phyloP scores from a whole-genome alignment of 1,140 invertebrate species.

The Cyclargus thomasi region DNA sequence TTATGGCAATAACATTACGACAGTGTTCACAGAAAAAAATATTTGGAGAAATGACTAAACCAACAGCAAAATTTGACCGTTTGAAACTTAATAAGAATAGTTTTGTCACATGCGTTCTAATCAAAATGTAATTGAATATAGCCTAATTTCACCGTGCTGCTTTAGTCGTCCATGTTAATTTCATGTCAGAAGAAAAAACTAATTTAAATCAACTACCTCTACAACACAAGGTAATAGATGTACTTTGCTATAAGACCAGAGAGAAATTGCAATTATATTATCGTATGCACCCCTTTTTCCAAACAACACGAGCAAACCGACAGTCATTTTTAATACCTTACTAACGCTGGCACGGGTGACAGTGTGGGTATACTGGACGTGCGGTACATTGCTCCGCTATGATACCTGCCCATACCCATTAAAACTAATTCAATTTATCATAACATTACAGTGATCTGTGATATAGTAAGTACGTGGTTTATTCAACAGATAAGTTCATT shows the following conservation, averaged over 20 bases:
- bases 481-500: background rate
- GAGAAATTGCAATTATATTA: slow-evolving; percentile 43
- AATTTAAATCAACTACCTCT: no score
- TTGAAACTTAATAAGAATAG: no score
- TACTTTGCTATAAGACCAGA: slow-evolving; percentile 6
- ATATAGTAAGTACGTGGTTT: background rate
- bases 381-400: slow-evolving; percentile 84
- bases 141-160: no score
- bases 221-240: no score
- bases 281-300: slow-evolving; percentile 31
- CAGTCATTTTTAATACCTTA: slow-evolving; percentile 80
- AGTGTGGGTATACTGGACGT: slow-evolving; percentile 91
- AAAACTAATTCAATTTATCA: slow-evolving; percentile 24
- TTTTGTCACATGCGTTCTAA: no score
- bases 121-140: no score
- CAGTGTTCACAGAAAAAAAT: no score
- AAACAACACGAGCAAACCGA: slow-evolving; percentile 51
- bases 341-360: slow-evolving; percentile 82
- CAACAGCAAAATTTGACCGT: no score
- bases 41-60: no score
- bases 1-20: background rate
- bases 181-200: no score
- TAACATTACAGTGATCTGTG: background rate
- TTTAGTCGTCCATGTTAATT: no score
- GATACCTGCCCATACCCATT: slow-evolving; percentile 64